Conservation (phyloP, 2,113 vertebrate species). For the Vanacampus margaritifer region DNA sequence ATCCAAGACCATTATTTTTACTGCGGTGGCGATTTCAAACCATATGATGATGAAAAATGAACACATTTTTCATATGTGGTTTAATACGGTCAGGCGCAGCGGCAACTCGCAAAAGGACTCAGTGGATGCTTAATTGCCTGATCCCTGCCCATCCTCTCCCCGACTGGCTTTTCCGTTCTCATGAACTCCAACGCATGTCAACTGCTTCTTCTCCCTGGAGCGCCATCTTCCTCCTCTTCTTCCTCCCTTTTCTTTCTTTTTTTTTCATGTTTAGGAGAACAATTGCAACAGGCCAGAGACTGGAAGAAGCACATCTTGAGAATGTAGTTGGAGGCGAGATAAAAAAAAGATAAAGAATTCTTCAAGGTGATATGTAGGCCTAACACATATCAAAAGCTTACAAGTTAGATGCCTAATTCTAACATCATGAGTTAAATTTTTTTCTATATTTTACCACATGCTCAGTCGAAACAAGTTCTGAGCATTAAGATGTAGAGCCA, state of each 20-base stretch:
- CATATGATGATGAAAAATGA: neutral
- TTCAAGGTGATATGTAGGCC: constrained; percentile 13
- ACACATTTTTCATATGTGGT: neutral
- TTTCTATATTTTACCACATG: neutral
- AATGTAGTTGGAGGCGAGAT: constrained; percentile 1
- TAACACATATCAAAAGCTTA: neutral
- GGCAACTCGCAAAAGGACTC: constrained; percentile 11
- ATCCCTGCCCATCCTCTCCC: constrained; percentile 22
- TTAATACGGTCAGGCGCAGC: constrained; percentile 5
- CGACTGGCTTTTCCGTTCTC: constrained; percentile 52
- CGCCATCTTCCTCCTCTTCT: constrained; percentile 34
- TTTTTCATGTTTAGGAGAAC: constrained; percentile 8
- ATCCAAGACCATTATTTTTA: neutral
- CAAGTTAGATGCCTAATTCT: constrained; percentile 12
- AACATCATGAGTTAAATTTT: too few species aligned
- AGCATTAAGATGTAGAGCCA: constrained; percentile 18
- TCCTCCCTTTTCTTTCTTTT: constrained; percentile 23
- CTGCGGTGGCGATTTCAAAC: neutral
- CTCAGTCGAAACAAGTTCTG: constrained; percentile 4
- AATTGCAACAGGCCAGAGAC: constrained; percentile 40
- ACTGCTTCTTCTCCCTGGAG: constrained; percentile 31
- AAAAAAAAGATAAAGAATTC: constrained; percentile 10
- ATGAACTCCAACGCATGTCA: constrained; percentile 51
- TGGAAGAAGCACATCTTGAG: constrained; percentile 32
- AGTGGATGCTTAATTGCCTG: constrained; percentile 2